Base-by-base conservation (phyloP, 2,888 invertebrate species). In the Bombylius discolor region DNA sequence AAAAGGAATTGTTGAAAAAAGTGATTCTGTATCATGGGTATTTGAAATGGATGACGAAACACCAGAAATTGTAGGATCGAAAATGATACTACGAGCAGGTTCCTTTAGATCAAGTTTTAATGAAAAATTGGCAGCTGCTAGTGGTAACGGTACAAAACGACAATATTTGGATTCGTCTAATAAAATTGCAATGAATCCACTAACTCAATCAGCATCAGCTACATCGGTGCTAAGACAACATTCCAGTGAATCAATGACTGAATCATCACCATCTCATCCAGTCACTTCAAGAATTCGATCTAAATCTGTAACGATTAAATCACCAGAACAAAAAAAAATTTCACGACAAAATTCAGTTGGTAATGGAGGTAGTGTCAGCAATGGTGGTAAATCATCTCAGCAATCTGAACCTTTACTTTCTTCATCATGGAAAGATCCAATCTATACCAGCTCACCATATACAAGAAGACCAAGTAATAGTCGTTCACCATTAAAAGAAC, bases 21-120 rank as follows among this genome's bases (percentile, higher is more conserved):
- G 83, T 56, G 90, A 89, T 70, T 90, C 89, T 0, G 88, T 91
- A 46, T 88, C 89, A 66, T 91, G 88, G 83, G 88, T 90, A 23
- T 76, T 90, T 39, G 89, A 90, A 69, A 84, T 91, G 68, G 80
- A 82, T 57, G 81, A 81, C 53, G 84, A 85, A 64, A 81, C 83
- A 13, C 84, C 87, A 0, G 85, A 87, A 65, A 82, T 81, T 60
- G 80, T 85, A 47, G 85, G 85, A 49, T 80, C 82, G 51, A 81
- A 86, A 63, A 77, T 87, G 67, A 82, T 87, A 8, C 76, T 85
- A 44, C 78, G 84, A 49, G 85, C 83, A 1, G 76, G 74, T 12
- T 82, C 85, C 32, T 82, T 85, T 73, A 79, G 85, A 56, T 69
- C 66, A 47, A 66, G 57, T 53, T 61, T 59, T 47, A 61, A 64